Percentiles rank a stretch among this genome's conserved stretches.
phyloP scores from a whole-genome alignment of 1,140 invertebrate species.

The Bombus haemorrhoidalis region DNA sequence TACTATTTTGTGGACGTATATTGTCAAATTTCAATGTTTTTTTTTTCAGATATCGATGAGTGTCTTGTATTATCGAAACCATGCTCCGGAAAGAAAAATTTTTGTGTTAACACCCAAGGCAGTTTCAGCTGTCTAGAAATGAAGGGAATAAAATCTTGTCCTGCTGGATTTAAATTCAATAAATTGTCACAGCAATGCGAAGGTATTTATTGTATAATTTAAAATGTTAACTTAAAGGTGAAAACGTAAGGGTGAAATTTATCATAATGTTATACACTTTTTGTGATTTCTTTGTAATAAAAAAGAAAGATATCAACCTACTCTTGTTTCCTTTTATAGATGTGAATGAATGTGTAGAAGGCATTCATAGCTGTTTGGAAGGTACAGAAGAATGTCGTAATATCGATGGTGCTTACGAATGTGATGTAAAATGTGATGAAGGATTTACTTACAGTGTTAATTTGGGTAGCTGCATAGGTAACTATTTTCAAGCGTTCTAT shows the following conservation, averaged over 20 bases:
- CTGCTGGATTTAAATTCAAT: slow-evolving; percentile 87
- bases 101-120: slow-evolving; percentile 88
- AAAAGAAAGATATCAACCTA: neutral
- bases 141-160: slow-evolving; percentile 83
- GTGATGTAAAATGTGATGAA: slow-evolving; percentile 85
- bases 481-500: slow-evolving; percentile 43
- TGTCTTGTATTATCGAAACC: slow-evolving; percentile 84
- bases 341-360: slow-evolving; percentile 84
- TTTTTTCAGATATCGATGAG: slow-evolving; percentile 87
- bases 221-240: slow-evolving; percentile 19
- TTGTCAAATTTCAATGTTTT: slow-evolving; percentile 17
- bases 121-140: slow-evolving; percentile 86
- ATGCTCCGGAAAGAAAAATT: slow-evolving; percentile 85
- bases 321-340: slow-evolving; percentile 74
- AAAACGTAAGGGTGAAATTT: neutral
- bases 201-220: slow-evolving; percentile 77
- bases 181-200: slow-evolving; percentile 82
- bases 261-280: neutral
- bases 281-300: neutral
- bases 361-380: slow-evolving; percentile 76
- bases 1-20: neutral
- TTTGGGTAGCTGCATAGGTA: slow-evolving; percentile 82
- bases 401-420: slow-evolving; percentile 83
- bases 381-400: slow-evolving; percentile 83
- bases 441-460: slow-evolving; percentile 85